Percentiles rank a stretch among this genome's conserved stretches.
phyloP scores from a whole-genome alignment of 2,113 vertebrate genomes.

The Muscicapa adusta region DNA sequence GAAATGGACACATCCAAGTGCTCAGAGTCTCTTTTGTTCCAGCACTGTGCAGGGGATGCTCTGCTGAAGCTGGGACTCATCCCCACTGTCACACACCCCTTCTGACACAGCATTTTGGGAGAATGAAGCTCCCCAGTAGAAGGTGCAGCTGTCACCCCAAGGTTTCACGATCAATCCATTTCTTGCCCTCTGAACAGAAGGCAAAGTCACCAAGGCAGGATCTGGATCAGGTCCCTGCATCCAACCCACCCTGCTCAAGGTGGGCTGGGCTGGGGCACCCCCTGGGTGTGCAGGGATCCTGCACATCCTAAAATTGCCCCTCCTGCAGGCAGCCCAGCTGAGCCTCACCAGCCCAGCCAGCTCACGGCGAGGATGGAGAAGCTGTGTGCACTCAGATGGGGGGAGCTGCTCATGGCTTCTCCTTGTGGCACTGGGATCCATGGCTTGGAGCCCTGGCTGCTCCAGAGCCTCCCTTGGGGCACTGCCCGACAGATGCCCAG shows the following conservation, averaged over 20 bases:
- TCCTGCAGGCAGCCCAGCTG: background rate
- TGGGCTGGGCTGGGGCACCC: background rate
- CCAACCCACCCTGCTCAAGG: accelerated
- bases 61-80: background rate
- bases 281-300: background rate
- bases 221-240: background rate
- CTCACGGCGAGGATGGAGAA: background rate
- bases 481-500: accelerated
- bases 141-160: background rate
- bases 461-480: background rate
- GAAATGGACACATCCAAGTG: background rate
- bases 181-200: background rate
- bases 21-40: background rate
- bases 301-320: background rate
- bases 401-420: accelerated
- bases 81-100: accelerated
- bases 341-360: background rate
- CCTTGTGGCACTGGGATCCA: background rate
- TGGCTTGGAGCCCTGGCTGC: background rate
- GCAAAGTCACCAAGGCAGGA: background rate
- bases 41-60: accelerated
- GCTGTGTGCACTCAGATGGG: background rate
- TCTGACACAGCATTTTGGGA: background rate
- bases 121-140: background rate
- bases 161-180: accelerated